A percentile compares a stretch with the other conserved stretches of the same genome.
Conservation (phyloP, 2,113 vertebrate genomes). For the Pelobates fuscus region DNA sequence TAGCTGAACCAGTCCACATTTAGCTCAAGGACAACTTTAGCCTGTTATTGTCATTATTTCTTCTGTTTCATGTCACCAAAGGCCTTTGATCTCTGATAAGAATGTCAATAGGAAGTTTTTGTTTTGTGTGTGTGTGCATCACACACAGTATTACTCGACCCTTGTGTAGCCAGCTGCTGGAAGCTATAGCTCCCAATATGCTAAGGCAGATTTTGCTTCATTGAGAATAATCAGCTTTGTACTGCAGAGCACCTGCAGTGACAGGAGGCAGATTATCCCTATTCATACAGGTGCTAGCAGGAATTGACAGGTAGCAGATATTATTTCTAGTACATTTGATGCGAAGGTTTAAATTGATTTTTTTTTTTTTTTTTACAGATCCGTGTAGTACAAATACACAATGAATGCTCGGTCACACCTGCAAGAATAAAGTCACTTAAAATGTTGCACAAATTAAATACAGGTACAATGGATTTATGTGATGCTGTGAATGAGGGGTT, state of each 20-base stretch:
- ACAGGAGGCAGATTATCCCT: conserved; percentile 72
- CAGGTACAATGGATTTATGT: conserved; percentile 59
- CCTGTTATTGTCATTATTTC: conserved; percentile 68
- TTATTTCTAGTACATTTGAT: conserved; percentile 75
- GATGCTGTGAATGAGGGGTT: conserved; percentile 58
- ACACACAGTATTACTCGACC: neutral
- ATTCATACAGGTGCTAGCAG: conserved; percentile 73
- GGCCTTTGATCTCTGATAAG: conserved; percentile 74
- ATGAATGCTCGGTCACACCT: conserved; percentile 68
- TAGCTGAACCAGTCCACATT: conserved; percentile 62
- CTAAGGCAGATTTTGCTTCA: neutral
- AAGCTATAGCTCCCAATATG: neutral
- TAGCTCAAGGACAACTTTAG: conserved; percentile 68
- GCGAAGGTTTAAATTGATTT: conserved; percentile 68
- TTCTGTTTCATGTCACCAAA: conserved; percentile 62
- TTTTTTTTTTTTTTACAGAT: conserved; percentile 59
- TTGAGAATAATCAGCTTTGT: neutral
- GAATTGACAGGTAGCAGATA: conserved; percentile 71
- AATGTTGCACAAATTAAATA: conserved; percentile 63
- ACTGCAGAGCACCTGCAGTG: conserved; percentile 33
- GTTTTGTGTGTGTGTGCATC: neutral
- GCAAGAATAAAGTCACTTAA: conserved; percentile 60
- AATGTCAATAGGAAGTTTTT: conserved; percentile 41
- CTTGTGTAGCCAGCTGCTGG: neutral
- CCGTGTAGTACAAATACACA: conserved; percentile 59